Conservation (phyloP, 2,888 invertebrate species). For the Troglohyphantes excavatus region DNA sequence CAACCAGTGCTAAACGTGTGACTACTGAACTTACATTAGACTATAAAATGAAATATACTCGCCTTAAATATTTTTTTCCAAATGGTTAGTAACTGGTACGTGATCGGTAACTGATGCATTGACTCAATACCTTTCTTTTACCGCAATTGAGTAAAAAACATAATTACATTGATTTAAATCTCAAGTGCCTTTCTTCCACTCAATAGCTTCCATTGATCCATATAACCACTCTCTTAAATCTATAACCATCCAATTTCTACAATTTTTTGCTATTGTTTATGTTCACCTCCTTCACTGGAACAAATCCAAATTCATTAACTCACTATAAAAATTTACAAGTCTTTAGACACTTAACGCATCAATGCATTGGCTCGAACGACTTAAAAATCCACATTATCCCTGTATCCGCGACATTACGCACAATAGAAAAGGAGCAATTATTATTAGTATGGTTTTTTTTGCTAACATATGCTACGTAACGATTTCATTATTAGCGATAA, state of each 20-base stretch:
- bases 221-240: conserved; percentile 11
- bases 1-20: too few species aligned
- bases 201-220: background rate
- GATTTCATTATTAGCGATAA: conserved; percentile 42
- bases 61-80: too few species aligned
- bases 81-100: too few species aligned
- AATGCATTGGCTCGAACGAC: background rate
- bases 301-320: conserved; percentile 34
- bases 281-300: background rate
- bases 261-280: background rate
- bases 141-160: too few species aligned
- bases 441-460: conserved; percentile 8
- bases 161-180: background rate
- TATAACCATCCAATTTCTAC: background rate
- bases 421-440: conserved; percentile 17
- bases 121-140: too few species aligned
- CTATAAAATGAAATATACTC: too few species aligned
- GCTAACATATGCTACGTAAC: conserved; percentile 34
- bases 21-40: too few species aligned
- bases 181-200: background rate
- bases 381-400: background rate
- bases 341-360: conserved; percentile 32
- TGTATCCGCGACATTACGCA: conserved; percentile 28
- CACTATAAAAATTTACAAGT: conserved; percentile 22
- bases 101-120: too few species aligned